Conservation (phyloP, 2,888 invertebrate species). For the Aleiodes testaceus region DNA sequence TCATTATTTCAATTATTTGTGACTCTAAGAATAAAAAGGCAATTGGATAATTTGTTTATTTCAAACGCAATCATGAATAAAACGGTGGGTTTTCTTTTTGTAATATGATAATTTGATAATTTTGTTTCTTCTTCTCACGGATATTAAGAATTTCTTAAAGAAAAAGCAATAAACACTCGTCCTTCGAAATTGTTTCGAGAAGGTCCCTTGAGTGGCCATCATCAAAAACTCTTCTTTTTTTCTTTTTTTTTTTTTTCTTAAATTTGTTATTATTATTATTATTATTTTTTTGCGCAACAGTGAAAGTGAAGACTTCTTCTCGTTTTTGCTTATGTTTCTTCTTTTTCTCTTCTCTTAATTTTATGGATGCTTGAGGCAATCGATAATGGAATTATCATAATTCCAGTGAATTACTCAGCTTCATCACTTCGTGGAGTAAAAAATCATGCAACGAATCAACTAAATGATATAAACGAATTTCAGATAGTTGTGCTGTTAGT, state of each 20-base stretch:
- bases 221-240: conserved; percentile 18
- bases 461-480: conserved; percentile 22
- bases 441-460: neutral
- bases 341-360: conserved; percentile 7
- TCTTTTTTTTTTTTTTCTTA: conserved; percentile 16
- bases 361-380: conserved; percentile 26
- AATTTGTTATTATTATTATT: too few relatives aligned
- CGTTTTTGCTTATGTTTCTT: conserved; percentile 8
- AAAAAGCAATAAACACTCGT: conserved; percentile 3
- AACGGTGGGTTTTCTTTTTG: conserved; percentile 63
- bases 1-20: conserved; percentile 43
- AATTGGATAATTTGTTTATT: conserved; percentile 38
- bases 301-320: conserved; percentile 65
- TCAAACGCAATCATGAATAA: conserved; percentile 59
- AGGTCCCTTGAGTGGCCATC: conserved; percentile 27
- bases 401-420: conserved; percentile 15
- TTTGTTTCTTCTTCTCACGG: neutral
- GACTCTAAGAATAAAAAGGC: neutral
- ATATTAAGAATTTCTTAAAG: conserved; percentile 26
- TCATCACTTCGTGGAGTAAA: neutral
- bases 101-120: neutral
- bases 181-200: conserved; percentile 24
- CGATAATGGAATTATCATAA: conserved; percentile 27
- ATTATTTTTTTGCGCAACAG: conserved; percentile 64
- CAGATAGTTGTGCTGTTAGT: conserved; percentile 52